phyloP scores from a whole-genome alignment of 2,888 invertebrate species.

The Priocnemis perturbator region DNA sequence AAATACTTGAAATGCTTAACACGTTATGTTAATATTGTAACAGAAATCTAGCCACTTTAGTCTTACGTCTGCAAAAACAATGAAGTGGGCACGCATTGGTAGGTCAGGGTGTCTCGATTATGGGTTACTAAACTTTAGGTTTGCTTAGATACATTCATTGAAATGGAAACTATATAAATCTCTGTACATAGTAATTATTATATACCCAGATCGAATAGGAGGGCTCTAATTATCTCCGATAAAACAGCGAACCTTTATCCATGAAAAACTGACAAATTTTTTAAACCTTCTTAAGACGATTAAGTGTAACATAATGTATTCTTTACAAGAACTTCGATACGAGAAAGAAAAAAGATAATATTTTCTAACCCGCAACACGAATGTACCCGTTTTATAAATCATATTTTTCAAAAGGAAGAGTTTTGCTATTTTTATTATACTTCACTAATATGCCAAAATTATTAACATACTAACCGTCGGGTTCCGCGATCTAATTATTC shows the following conservation, averaged over 20 bases:
- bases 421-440: conserved; percentile 7
- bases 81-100: conserved; percentile 23
- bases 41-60: conserved; percentile 21
- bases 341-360: conserved; percentile 4
- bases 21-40: conserved; percentile 17
- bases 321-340: conserved; percentile 5
- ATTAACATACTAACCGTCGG: not conserved
- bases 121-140: conserved; percentile 24
- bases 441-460: conserved; percentile 6
- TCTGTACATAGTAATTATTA: conserved; percentile 42
- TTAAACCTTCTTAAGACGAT: conserved; percentile 6
- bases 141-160: conserved; percentile 30
- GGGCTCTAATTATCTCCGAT: conserved; percentile 39
- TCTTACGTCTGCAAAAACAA: conserved; percentile 13
- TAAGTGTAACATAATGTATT: no score
- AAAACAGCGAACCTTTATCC: no score
- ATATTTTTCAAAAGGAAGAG: conserved; percentile 3
- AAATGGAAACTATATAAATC: conserved; percentile 34
- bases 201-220: conserved; percentile 44
- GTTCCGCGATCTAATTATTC: conserved; percentile 3
- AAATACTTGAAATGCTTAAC: conserved; percentile 13
- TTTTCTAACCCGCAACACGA: not conserved
- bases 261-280: not conserved
- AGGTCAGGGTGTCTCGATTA: conserved; percentile 32
- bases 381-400: conserved; percentile 6